Evolutionary conservation across 30 jellyfish, hydroid and myxozoan species (phyloP).

Genomic region (Aurelia sp.): DNA sequence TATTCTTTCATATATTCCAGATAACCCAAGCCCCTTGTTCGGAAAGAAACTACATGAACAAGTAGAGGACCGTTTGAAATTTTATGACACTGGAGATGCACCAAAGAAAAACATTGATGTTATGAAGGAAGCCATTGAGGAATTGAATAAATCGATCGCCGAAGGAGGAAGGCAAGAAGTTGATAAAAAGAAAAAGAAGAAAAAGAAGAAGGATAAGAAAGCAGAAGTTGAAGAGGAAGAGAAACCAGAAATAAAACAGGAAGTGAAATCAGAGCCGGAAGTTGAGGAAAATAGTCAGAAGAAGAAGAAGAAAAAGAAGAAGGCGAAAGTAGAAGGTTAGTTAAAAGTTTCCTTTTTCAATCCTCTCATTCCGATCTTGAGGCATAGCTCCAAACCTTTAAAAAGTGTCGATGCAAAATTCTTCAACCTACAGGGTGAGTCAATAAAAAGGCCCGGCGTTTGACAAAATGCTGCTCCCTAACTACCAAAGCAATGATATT

Average conservation of each 20-base stretch:
- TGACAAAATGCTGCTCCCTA: too few species aligned
- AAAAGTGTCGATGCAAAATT: too few species aligned
- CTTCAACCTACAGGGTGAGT: too few species aligned
- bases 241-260: conserved; percentile 11
- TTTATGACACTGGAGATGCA: conserved; percentile 94
- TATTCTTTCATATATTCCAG: conserved; percentile 1
- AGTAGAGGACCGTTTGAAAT: conserved; percentile 95
- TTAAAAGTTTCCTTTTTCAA: not conserved
- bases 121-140: conserved; percentile 93
- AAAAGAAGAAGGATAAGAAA: conserved; percentile 74
- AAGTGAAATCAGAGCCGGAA: not conserved
- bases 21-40: conserved; percentile 78
- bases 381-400: too few species aligned
- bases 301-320: conserved; percentile 43
- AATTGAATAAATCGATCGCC: conserved; percentile 55
- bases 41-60: conserved; percentile 97
- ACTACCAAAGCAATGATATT: too few species aligned
- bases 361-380: too few species aligned
- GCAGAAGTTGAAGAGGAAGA: conserved; percentile 52
- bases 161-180: conserved; percentile 36
- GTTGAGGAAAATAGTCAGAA: not conserved
- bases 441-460: too few species aligned
- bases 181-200: conserved; percentile 78
- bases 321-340: conserved; percentile 27
- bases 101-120: conserved; percentile 97